A percentile compares a stretch with the other conserved stretches of the same genome.
Conservation (phyloP, 2,113 vertebrate genomes). For the Pelecanoides urinatrix region DNA sequence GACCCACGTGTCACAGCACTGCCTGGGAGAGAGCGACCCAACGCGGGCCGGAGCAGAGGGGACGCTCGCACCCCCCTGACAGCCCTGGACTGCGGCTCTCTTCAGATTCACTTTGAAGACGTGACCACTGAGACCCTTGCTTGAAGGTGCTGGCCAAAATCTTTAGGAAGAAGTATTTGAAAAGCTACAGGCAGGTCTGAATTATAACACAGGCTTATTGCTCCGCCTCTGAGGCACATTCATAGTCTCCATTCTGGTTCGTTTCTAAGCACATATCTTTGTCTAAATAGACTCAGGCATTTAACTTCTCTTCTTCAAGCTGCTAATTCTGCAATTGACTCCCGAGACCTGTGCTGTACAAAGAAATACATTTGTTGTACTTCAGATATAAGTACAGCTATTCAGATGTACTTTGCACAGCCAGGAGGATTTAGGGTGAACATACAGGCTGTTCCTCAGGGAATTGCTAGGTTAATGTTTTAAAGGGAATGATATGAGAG, state of each 20-base stretch:
- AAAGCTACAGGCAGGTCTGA: not conserved
- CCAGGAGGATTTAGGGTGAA: not conserved
- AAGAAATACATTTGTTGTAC: not conserved
- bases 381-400: not conserved
- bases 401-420: not conserved
- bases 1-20: not conserved
- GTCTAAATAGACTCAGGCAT: not conserved
- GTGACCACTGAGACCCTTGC: not conserved
- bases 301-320: not conserved
- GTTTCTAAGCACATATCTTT: not conserved
- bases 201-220: not conserved
- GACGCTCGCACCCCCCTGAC: not conserved
- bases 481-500: not conserved
- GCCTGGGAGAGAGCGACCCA: fast-evolving
- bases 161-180: not conserved
- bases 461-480: not conserved
- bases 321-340: not conserved
- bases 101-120: not conserved
- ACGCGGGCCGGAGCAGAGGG: not conserved
- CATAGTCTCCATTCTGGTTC: not conserved
- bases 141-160: not conserved
- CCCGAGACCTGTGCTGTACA: not conserved
- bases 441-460: not conserved
- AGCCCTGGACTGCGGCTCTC: not conserved
- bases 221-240: not conserved